phyloP scores from a whole-genome alignment of 1,140 invertebrate genomes.

The Papilio xuthus region DNA sequence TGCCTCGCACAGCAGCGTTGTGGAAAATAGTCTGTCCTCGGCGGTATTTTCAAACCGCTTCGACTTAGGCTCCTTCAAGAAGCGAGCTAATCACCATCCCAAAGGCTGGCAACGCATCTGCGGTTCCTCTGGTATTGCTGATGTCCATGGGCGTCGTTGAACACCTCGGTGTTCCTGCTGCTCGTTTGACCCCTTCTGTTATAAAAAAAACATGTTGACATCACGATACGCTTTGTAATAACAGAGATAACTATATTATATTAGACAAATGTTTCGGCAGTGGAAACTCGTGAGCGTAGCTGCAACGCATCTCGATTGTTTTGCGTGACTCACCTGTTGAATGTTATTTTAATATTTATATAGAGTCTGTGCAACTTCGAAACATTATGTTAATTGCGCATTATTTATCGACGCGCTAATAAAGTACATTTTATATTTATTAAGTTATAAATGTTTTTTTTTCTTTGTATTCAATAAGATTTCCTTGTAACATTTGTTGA shows the following conservation, averaged over 20 bases:
- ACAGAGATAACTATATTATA: neutral
- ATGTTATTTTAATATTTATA: slow-evolving; percentile 34
- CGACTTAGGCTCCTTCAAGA: too few relatives aligned
- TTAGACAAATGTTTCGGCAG: neutral
- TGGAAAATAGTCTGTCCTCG: too few relatives aligned
- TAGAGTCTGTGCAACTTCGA: slow-evolving; percentile 31
- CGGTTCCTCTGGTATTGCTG: too few relatives aligned
- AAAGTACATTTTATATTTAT: slow-evolving; percentile 13
- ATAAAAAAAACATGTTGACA: neutral
- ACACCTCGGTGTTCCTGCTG: too few relatives aligned
- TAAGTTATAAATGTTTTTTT: slow-evolving; percentile 3
- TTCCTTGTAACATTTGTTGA: neutral
- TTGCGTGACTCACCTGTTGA: slow-evolving; percentile 43
- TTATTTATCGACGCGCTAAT: slow-evolving; percentile 39
- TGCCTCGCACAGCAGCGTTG: too few relatives aligned
- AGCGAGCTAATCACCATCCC: too few relatives aligned
- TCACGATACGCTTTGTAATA: neutral
- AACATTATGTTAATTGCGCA: slow-evolving; percentile 43
- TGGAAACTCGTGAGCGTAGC: neutral
- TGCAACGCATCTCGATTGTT: slow-evolving; percentile 38
- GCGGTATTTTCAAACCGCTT: too few relatives aligned
- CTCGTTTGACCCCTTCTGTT: too few relatives aligned
- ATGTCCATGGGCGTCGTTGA: too few relatives aligned
- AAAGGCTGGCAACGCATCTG: too few relatives aligned
- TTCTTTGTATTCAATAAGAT: neutral